Evolutionary conservation across 2,797 vertebrate species (phyloP).

Genomic region (Meriones psammophilus): DNA sequence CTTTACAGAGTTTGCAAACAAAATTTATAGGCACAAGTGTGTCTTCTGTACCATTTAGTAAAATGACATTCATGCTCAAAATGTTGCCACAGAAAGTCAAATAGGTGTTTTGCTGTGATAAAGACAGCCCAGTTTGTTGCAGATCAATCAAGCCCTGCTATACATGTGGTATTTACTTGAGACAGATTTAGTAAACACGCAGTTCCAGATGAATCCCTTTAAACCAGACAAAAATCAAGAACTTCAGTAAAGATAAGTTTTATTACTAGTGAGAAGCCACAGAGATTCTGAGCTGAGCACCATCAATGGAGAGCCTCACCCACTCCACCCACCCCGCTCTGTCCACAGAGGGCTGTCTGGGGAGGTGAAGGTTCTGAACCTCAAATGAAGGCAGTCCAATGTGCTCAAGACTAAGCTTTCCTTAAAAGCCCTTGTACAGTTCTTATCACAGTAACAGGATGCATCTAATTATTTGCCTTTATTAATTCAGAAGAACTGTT

Average conservation of each 20-base stretch:
- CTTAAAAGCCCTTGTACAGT: not conserved
- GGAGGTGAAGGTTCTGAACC: not conserved
- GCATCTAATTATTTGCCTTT: not conserved
- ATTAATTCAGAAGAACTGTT: not conserved
- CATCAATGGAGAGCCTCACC: not conserved
- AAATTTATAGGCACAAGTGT: conserved; percentile 8
- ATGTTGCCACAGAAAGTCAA: conserved; percentile 54
- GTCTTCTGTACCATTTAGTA: not conserved
- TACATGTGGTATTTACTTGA: conserved; percentile 10
- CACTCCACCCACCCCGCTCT: not conserved
- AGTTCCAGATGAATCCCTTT: conserved; percentile 6
- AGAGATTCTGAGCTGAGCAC: not conserved
- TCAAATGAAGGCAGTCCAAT: not conserved
- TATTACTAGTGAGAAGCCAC: too few species aligned
- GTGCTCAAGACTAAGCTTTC: not conserved
- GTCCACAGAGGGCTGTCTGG: not conserved
- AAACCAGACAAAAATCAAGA: not conserved
- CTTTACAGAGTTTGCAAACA: conserved; percentile 75
- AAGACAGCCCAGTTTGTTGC: conserved; percentile 28
- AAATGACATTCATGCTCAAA: conserved; percentile 53
- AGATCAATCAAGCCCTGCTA: conserved; percentile 4
- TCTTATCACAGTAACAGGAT: not conserved
- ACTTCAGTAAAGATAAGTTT: not conserved
- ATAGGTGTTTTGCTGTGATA: conserved; percentile 30
- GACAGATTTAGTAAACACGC: conserved; percentile 62